Evolutionary conservation across 2,797 vertebrate genomes (phyloP).

Genomic region (Tapera naevia): DNA sequence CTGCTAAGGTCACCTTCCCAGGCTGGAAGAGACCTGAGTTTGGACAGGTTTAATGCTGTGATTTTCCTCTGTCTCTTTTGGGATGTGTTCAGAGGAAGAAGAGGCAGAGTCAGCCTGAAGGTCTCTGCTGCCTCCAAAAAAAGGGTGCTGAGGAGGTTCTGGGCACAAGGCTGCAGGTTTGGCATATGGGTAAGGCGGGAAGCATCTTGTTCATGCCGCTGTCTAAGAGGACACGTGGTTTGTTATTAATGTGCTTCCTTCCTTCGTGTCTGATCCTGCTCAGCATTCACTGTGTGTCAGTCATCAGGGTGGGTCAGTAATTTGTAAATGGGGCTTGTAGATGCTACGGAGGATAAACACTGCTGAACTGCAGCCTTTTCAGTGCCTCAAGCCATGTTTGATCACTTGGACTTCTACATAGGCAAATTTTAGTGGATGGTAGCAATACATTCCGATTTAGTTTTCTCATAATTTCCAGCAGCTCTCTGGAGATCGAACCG

Average conservation of each 20-base stretch:
- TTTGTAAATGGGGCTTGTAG: not conserved
- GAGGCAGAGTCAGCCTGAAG: not conserved
- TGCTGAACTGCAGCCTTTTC: not conserved
- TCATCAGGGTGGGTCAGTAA: not conserved
- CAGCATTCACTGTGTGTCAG: not conserved
- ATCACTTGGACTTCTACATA: not conserved
- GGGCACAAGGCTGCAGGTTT: not conserved
- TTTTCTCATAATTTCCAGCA: not conserved
- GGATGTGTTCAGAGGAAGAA: not conserved
- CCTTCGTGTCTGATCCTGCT: not conserved
- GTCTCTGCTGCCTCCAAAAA: not conserved
- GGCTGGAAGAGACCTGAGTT: not conserved
- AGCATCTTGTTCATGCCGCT: not conserved
- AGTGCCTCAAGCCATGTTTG: not conserved
- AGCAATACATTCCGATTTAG: not conserved
- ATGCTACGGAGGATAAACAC: not conserved
- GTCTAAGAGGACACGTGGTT: not conserved
- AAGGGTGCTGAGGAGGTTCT: not conserved
- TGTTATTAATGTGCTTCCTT: not conserved
- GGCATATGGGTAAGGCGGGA: not conserved
- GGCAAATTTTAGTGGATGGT: not conserved
- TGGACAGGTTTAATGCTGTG: not conserved
- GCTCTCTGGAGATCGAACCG: not conserved
- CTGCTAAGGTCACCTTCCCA: not conserved
- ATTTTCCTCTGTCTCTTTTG: not conserved